A percentile compares a stretch with the other conserved stretches of the same genome.
Conservation (phyloP, 2,888 invertebrate genomes). For the Oscheius sp. region DNA sequence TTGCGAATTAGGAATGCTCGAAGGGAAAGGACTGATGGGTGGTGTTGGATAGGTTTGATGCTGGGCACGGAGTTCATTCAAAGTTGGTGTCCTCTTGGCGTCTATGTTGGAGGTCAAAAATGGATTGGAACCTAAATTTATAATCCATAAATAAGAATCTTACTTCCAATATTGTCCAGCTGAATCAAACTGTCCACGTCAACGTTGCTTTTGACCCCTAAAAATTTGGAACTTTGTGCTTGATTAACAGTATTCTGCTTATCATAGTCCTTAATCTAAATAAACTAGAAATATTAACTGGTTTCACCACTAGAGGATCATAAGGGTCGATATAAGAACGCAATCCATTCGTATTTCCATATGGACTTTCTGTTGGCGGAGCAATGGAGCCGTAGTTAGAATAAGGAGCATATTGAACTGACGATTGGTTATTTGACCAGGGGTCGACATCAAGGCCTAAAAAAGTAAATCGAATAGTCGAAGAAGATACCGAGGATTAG, state of each 20-base stretch:
- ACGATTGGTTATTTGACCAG: conserved; percentile 62
- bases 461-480: not conserved
- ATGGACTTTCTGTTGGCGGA: conserved; percentile 1
- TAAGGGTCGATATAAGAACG: conserved; percentile 41
- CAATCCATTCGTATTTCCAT: not conserved
- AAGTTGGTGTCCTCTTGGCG: conserved; percentile 79
- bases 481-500: conserved; percentile 19
- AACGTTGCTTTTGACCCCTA: conserved; percentile 84
- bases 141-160: not conserved
- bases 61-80: conserved; percentile 71
- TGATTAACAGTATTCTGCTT: conserved; percentile 25
- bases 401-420: conserved; percentile 4
- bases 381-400: conserved; percentile 20
- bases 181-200: conserved; percentile 83
- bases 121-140: conserved; percentile 70
- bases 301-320: conserved; percentile 11
- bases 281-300: not conserved
- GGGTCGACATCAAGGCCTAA: conserved; percentile 73
- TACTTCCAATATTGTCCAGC: conserved; percentile 83
- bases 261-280: conserved; percentile 10
- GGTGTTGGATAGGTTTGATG: conserved; percentile 52
- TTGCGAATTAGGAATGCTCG: not conserved
- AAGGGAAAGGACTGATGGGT: conserved; percentile 23
- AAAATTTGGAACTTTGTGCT: conserved; percentile 79
- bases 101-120: conserved; percentile 75